Conservation (phyloP, 2,113 vertebrate species). For the Australoheros scitulus region DNA sequence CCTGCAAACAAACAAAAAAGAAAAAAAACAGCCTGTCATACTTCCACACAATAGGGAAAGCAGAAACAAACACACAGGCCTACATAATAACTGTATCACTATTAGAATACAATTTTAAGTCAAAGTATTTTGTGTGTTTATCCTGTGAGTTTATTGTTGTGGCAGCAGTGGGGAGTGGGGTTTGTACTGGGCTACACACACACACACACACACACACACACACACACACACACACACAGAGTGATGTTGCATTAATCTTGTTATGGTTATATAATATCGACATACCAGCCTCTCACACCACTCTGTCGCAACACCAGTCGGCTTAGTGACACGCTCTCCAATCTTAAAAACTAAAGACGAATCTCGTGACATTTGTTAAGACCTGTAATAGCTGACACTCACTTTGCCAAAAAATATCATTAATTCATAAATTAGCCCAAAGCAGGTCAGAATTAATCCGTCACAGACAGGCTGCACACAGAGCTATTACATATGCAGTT, state of each 20-base stretch:
- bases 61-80: background rate
- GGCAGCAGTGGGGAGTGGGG: constrained; percentile 6
- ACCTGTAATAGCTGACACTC: background rate
- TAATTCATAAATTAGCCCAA: background rate
- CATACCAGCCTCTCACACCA: constrained; percentile 21
- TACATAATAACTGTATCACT: background rate
- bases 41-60: background rate
- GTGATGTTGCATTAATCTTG: constrained; percentile 37
- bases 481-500: background rate
- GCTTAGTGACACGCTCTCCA: constrained; percentile 40
- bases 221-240: background rate
- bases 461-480: background rate
- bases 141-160: background rate
- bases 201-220: background rate
- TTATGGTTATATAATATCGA: constrained; percentile 47
- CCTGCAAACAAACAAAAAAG: constrained; percentile 73
- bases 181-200: background rate
- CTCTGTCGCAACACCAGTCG: constrained; percentile 26
- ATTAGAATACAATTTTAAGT: background rate
- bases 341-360: constrained; percentile 36
- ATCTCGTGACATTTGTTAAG: constrained; percentile 42
- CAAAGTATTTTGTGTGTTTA: background rate
- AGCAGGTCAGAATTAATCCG: background rate
- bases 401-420: background rate
- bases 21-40: background rate